Evolutionary conservation across 2,888 invertebrate genomes (phyloP).

Genomic region (Meiosimyza platycephala): DNA sequence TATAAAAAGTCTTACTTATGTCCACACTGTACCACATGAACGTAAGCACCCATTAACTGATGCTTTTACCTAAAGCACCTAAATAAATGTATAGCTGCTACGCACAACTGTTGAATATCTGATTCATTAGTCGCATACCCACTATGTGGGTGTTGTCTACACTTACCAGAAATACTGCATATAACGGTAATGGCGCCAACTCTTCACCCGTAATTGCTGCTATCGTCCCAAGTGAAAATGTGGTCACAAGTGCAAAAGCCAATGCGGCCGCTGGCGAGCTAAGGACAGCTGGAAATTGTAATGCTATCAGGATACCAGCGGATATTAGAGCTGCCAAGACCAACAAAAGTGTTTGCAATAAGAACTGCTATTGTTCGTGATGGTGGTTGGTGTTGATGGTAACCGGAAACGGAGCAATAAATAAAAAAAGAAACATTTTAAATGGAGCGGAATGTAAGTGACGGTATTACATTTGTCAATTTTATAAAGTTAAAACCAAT

Average conservation of each 20-base stretch:
- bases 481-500: background rate
- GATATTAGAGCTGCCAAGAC: conserved; percentile 61
- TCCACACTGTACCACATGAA: background rate
- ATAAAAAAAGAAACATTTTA: background rate
- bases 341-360: conserved; percentile 59
- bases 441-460: too few relatives aligned
- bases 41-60: background rate
- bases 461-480: background rate
- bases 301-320: conserved; percentile 63
- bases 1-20: too few relatives aligned
- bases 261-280: conserved; percentile 66
- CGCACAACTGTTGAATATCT: background rate
- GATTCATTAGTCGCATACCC: background rate
- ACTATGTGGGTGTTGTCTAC: background rate
- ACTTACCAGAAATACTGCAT: conserved; percentile 78
- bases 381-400: background rate
- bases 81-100: background rate
- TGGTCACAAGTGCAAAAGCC: conserved; percentile 65
- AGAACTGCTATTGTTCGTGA: conserved; percentile 48
- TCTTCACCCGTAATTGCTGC: conserved; percentile 64
- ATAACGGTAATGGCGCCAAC: conserved; percentile 72
- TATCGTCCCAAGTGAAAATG: conserved; percentile 64
- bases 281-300: conserved; percentile 66
- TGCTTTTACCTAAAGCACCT: background rate
- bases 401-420: conserved; percentile 11